Evolutionary conservation across 2,888 invertebrate species (phyloP), one percentile per base, ranked within the genome.

Genomic region (Athetis lepigone): DNA sequence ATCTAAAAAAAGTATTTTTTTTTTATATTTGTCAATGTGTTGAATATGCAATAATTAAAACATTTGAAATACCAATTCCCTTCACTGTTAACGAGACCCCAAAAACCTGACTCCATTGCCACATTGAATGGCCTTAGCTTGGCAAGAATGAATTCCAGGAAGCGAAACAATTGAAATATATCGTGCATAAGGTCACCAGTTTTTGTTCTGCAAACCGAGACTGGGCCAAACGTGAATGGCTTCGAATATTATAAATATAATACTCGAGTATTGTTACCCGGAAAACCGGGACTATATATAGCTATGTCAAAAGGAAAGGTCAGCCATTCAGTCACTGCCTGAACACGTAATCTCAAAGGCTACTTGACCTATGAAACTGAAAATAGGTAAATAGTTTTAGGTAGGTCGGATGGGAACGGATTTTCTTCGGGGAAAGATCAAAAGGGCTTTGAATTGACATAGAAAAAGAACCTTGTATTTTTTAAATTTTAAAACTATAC

Each of bases 91-190:
- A n/a, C n/a, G n/a, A n/a, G n/a, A n/a, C n/a, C 13, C 13, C 4
- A 33, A 4, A 2, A 3, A 29, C 13, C 4, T 33, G 2, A 33
- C 11, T 33, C 13, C 1, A 3, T 33, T 2, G 4, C 13, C 13
- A 33, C n/a, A 13, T 33, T 3, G 13, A 29, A 29, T 29, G 29
- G 9, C 29, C 29, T 6, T 25, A 25, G 25, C 25, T 25, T 25
- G 25, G 25, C 6, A 56, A 42, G 43, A 68, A 63, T 58, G 27
- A 23, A 23, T 11, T 7, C 7, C 4, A 9, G 42, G 57, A 18
- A 43, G 37, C 13, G 8, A 43, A 66, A 63, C 13, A 37, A 56
- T 56, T 57, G 7, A 68, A 67, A 57, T 68, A n/a, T 29, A 68
- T 37, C 27, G 36, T 27, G 21, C 9, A 29, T 68, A 67, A 37